Evolutionary conservation across 92 coral and sea anemone genomes (phyloP), one percentile per base, ranked within the genome.

Genomic region (Heteractis magnifica): DNA sequence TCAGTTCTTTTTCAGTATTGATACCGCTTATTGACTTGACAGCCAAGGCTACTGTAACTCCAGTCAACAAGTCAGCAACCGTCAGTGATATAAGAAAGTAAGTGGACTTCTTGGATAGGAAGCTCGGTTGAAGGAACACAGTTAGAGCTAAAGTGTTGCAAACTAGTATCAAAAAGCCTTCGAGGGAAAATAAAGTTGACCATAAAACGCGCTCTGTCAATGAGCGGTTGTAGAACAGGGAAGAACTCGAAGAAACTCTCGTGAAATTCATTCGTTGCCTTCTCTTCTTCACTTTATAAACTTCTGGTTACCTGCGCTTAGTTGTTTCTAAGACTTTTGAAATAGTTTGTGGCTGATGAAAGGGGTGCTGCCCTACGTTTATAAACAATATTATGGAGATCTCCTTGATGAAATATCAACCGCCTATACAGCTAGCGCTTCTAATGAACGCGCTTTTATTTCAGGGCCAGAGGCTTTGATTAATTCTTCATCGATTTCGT

Each of bases 171-270:
- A 64, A 20, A 64, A 64, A 15, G 3, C 10, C 71, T 64, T 64
- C 71, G 2, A 64, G 10, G 20, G 71, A 64, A 64, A 15, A 64
- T 9, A 64, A 20, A 19, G 21, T 18, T 9, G 71, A 18, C 71
- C 71, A 64, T 19, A 19, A 44, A 64, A 64, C 71, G 20, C 71
- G 71, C 20, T 64, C 71, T 10, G 2, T 64, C 71, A 18, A n/a
- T 64, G 71, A 14, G n/a, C 71, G 71, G 23, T 64, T 19, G 44
- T 64, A 64, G 20, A 64, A 64, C 71, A 64, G 71, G n/a, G 71
- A 64, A 18, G 71, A 16, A 19, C 71, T 64, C n/a, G 71, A 64
- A 64, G 71, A 64, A 16, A 64, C 6, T 19, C 71, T 18, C 6
- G 71, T 64, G 71, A 64, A 64, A 64, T 64, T 64, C 71, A 64